Evolutionary conservation across 2,797 vertebrate genomes (phyloP), one percentile per base, ranked within the genome.

Genomic region (Tapera naevia): DNA sequence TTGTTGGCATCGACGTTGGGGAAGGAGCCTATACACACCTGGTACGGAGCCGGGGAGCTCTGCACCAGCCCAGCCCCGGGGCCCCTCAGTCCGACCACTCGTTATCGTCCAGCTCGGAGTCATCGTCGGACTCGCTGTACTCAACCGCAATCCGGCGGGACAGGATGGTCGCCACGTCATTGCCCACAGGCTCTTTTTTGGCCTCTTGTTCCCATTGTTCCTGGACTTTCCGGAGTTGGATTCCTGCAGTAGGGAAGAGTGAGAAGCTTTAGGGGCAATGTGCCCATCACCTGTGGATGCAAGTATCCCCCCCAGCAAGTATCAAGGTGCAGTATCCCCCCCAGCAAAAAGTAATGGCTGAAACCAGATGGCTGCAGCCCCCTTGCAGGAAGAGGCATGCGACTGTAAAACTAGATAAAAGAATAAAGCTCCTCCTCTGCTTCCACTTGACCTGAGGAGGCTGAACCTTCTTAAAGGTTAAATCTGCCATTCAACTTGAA

Each of bases 121-220:
- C 99, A 50, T 99, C 99, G 37, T 99, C 99, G 0, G 99, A 99
- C 96, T 99, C 99, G 89, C 99, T 99, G 98, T 99, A 99, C 97
- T 99, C 99, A 89, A 99, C 99, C 0, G 99, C 99, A 37, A 99
- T 99, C 51, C 99, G 98, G 27, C 99, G 98, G 1, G 99, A 99
- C 58, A 99, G 97, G 97, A 99, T 99, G 2, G 99, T 99, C 12
- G 99, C 99, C 97, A 99, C 99, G 3, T 99, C 99, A 1, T 99
- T 99, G 46, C 98, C 99, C 50, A 99, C 98, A 0, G 99, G 99
- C 95, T 99, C 99, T 88, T 99, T 98, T 97, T 99, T 99, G 9
- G 99, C 99, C 96, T 99, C 99, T 95, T 99, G 98, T 72, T 99
- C 99, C 96, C 99, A 95, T 82, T 99, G 99, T 96, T 99, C 99